phyloP scores from a whole-genome alignment of 2,113 vertebrate species.

The Capreolus pygargus region DNA sequence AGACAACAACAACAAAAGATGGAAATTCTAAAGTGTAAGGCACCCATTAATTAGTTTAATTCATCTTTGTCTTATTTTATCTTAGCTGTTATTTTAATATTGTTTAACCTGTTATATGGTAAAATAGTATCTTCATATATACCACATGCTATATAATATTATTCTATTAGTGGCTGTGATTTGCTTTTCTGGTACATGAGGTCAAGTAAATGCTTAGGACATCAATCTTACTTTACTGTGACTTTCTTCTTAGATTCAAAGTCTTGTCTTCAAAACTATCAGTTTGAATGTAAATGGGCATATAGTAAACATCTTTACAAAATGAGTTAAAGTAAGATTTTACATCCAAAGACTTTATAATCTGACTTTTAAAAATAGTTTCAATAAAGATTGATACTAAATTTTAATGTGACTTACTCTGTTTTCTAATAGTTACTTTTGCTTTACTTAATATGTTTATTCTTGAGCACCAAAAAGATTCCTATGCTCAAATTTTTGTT shows the following conservation, averaged over 20 bases:
- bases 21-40: not conserved
- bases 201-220: not conserved
- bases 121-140: not conserved
- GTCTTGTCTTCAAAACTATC: not conserved
- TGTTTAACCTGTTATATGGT: not conserved
- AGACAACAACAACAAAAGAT: not conserved
- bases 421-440: constrained; percentile 16
- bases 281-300: not conserved
- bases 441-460: not conserved
- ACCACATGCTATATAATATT: not conserved
- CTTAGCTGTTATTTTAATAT: not conserved
- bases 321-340: constrained; percentile 16
- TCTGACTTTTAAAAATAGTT: constrained; percentile 8
- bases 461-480: not conserved
- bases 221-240: not conserved
- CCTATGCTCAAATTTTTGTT: not conserved
- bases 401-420: not conserved
- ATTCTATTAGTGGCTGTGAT: not conserved
- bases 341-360: not conserved
- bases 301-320: not conserved
- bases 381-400: not conserved
- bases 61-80: constrained; percentile 8
- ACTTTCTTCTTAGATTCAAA: constrained; percentile 34
- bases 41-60: not conserved
- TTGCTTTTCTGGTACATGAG: not conserved